These are phyloP conservation scores for Lindbergichthys nudifrons DNA, from an alignment of 2,797 vertebrate species.

Conservation along the genomic window DNA sequence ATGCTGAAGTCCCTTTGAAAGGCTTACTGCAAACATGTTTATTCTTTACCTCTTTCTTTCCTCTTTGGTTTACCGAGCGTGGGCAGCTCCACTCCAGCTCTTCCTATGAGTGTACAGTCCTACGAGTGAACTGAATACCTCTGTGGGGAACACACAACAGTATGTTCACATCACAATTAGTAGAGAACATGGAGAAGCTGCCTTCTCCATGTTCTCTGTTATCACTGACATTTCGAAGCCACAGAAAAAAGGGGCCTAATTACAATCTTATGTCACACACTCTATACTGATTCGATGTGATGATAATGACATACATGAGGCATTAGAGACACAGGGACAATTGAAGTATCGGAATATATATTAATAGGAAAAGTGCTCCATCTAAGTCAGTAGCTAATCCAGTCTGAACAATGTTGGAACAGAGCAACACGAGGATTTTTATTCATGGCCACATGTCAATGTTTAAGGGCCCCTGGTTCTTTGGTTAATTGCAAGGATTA, in stretches of 20 bases:
- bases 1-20: constrained; percentile 34
- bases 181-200: too few species aligned
- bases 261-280: constrained; percentile 43
- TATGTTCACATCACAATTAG: background rate
- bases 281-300: constrained; percentile 39
- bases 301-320: constrained; percentile 24
- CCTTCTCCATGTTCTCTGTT: constrained; percentile 14
- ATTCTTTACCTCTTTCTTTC: constrained; percentile 3
- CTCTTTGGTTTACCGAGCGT: constrained; percentile 39
- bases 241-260: constrained; percentile 43
- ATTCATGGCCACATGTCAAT: too few species aligned
- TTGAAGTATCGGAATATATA: background rate
- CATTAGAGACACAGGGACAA: constrained; percentile 10
- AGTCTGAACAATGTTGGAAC: too few species aligned
- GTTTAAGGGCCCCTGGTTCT: too few species aligned
- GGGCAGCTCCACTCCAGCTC: constrained; percentile 45
- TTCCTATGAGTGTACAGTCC: constrained; percentile 22
- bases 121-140: constrained; percentile 17
- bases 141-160: constrained; percentile 12
- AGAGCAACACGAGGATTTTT: too few species aligned
- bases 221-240: constrained; percentile 22
- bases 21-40: constrained; percentile 1
- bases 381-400: background rate
- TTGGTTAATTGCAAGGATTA: too few species aligned
- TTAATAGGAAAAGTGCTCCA: background rate